phyloP scores from a whole-genome alignment of 2,113 vertebrate genomes.

The Hypanus sabinus region DNA sequence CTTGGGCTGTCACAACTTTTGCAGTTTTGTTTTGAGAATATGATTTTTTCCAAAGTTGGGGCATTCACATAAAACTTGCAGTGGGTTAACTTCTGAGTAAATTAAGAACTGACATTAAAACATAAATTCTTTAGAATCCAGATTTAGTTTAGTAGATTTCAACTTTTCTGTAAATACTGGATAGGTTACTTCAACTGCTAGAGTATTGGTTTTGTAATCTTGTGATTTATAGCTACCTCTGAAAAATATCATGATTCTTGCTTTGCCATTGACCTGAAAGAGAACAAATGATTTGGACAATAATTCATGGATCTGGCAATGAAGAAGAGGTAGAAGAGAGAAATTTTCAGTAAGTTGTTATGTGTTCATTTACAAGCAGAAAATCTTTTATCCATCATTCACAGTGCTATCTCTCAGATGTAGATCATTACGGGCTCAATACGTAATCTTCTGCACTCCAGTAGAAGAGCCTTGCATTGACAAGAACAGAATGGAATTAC shows the following conservation, averaged over 20 bases:
- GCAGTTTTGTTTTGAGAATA: no score
- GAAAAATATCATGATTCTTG: background rate
- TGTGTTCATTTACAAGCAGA: no score
- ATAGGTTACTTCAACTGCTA: background rate
- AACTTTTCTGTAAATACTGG: background rate
- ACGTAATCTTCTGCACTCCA: background rate
- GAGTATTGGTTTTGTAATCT: background rate
- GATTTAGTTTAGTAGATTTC: no score
- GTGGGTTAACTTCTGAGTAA: no score
- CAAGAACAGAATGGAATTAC: background rate
- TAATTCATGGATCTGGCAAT: no score
- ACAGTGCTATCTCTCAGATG: background rate
- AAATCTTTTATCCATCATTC: background rate
- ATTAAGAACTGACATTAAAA: no score
- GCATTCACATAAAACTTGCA: no score
- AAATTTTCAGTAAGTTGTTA: background rate
- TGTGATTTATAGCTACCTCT: background rate
- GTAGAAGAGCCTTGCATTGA: background rate
- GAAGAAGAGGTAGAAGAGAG: background rate
- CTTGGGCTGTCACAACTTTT: no score
- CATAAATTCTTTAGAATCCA: no score
- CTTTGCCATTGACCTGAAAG: background rate
- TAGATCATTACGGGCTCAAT: background rate
- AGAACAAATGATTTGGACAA: no score
- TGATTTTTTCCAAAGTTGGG: no score